phyloP scores from a whole-genome alignment of 2,113 vertebrate genomes.

The Natator depressus region DNA sequence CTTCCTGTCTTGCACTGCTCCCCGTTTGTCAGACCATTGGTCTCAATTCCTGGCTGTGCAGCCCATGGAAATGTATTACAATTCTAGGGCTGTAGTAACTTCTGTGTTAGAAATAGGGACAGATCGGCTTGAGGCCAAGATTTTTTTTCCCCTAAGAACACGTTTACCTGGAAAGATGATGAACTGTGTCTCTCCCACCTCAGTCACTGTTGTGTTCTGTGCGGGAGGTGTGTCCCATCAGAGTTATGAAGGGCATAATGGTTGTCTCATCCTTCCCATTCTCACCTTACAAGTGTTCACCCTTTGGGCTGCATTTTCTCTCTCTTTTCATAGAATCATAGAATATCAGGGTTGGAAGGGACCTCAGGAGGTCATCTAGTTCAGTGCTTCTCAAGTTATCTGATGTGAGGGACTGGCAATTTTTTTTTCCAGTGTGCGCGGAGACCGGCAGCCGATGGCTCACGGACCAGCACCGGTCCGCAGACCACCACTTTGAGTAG shows the following conservation, averaged over 20 bases:
- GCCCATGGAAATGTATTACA: not conserved
- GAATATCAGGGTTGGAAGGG: not conserved
- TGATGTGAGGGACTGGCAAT: too few species aligned
- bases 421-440: too few species aligned
- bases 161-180: not conserved
- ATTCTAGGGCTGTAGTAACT: not conserved
- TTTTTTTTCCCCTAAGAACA: not conserved
- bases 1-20: not conserved
- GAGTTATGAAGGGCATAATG: not conserved
- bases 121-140: not conserved
- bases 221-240: not conserved
- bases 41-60: fast-evolving
- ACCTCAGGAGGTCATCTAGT: too few species aligned
- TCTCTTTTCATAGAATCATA: not conserved
- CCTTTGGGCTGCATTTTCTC: not conserved
- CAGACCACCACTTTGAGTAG: too few species aligned
- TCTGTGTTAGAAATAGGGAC: not conserved
- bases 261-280: not conserved
- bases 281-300: not conserved
- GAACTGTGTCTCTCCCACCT: not conserved
- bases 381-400: too few species aligned
- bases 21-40: conserved; percentile 1
- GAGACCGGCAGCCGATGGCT: too few species aligned
- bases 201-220: not conserved
- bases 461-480: too few species aligned